Evolutionary conservation across 2,888 invertebrate genomes (phyloP), one percentile per base, ranked within the genome.

Genomic region (Bembecia ichneumoniformis): DNA sequence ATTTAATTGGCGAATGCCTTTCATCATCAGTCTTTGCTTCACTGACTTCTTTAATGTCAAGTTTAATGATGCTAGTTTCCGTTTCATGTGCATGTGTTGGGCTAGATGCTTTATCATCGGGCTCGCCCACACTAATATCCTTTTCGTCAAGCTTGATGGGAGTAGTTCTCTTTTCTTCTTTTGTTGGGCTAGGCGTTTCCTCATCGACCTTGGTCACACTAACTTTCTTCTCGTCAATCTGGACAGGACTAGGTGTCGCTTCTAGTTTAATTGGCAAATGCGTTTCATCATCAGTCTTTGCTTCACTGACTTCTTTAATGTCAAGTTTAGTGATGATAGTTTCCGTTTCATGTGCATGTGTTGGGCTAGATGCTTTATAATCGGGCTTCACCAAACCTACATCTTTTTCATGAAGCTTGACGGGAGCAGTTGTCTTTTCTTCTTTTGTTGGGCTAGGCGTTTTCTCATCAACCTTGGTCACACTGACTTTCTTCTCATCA

Each of bases 151-250:
- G 40, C 0, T 47, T 50, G 47, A 40, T 46, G 44, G 50, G 45
- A 49, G 47, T 48, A 4, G 35, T 2, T 28, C 7, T 2, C 7
- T 28, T 28, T 28, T 28, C 14, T 14, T 56, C 49, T 14, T 49
- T 36, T 13, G 40, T 35, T 13, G 49, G 55, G 34, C 52, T 58
- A 5, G 44, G 16, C 3, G 17, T 14, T 34, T 55, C 53, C 14
- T 57, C 55, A 13, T 40, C 40, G 5, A 40, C 5, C 7, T 40
- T 28, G 9, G 9, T 28, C 1, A 7, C 28, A 28, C 28, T 28
- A 28, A 28, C 20, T 28, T 7, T 28, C 20, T 28, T 28, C 4
- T 28, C 20, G 5, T 28, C 20, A 28, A 28, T 1, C 20, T 28
- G 11, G 4, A 44, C 48, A 1, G 43, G 46, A 9, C 46, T 48